Conservation (phyloP, 2,797 vertebrate species). For the Micrastur ruficollis region DNA sequence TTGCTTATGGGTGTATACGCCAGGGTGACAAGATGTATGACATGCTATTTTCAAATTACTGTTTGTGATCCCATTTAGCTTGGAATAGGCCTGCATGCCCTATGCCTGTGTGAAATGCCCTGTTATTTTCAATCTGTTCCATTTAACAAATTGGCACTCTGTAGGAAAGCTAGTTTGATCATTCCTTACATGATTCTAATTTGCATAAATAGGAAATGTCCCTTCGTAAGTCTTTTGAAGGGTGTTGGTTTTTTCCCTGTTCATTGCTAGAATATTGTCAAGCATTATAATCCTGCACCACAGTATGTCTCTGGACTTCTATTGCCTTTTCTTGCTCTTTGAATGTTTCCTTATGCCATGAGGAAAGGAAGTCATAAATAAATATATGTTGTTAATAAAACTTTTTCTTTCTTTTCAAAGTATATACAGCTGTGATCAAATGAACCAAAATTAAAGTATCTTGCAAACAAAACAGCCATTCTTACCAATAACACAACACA, state of each 20-base stretch:
- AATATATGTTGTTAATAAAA: not conserved
- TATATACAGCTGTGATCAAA: not conserved
- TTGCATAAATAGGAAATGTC: slow-evolving; percentile 30
- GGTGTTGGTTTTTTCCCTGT: not conserved
- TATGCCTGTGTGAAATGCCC: not conserved
- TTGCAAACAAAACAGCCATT: not conserved
- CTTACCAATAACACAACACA: not conserved
- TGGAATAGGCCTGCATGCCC: not conserved
- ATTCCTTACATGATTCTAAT: slow-evolving; percentile 22
- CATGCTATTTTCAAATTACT: slow-evolving; percentile 11
- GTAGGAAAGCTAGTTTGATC: not conserved
- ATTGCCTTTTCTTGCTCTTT: not conserved
- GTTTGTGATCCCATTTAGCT: not conserved
- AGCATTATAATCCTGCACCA: not conserved
- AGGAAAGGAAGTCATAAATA: not conserved
- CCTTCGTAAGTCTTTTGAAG: not conserved
- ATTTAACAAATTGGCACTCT: slow-evolving; percentile 35
- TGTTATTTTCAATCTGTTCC: slow-evolving; percentile 55
- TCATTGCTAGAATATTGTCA: not conserved
- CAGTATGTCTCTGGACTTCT: not conserved
- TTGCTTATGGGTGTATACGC: not conserved
- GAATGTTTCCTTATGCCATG: not conserved
- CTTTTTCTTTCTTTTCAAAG: not conserved
- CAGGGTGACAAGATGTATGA: not conserved
- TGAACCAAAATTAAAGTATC: not conserved